phyloP scores from a whole-genome alignment of 1,140 invertebrate species.

The Calliphora vicina region DNA sequence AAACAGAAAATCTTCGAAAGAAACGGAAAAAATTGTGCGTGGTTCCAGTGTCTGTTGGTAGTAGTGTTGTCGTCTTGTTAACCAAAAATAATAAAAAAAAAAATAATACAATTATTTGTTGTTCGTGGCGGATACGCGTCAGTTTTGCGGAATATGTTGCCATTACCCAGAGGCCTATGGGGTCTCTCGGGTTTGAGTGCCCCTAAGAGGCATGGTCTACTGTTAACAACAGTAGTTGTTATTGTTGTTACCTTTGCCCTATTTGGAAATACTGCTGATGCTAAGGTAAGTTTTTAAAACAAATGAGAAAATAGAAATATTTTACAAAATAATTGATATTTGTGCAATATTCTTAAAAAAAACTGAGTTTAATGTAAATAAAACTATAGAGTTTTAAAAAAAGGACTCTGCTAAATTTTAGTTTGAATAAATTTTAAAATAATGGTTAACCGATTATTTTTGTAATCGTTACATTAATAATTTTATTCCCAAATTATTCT shows the following conservation, averaged over 20 bases:
- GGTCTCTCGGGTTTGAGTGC: constrained; percentile 55
- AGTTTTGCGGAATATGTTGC: constrained; percentile 32
- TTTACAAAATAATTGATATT: too few relatives aligned
- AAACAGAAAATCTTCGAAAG: neutral
- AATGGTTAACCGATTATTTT: too few relatives aligned
- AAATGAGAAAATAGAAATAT: too few relatives aligned
- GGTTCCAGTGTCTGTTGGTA: neutral
- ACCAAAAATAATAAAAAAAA: too few relatives aligned
- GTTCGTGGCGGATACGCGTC: constrained; percentile 26
- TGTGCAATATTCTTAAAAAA: too few relatives aligned
- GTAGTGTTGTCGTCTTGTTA: neutral
- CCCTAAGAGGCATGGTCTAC: constrained; percentile 18
- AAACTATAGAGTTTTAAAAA: too few relatives aligned
- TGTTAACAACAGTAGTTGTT: constrained; percentile 43
- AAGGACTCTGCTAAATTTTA: too few relatives aligned
- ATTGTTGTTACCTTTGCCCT: constrained; percentile 49
- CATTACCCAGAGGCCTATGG: constrained; percentile 58
- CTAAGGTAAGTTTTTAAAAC: constrained; percentile 53
- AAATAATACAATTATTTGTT: neutral
- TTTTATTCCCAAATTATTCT: too few relatives aligned
- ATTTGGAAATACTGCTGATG: constrained; percentile 47
- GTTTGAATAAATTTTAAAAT: too few relatives aligned
- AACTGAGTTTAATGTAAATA: too few relatives aligned
- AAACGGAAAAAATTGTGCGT: neutral
- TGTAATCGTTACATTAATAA: too few relatives aligned